phyloP scores from a whole-genome alignment of 2,797 vertebrate genomes.

The Mormyrops attenuatus region DNA sequence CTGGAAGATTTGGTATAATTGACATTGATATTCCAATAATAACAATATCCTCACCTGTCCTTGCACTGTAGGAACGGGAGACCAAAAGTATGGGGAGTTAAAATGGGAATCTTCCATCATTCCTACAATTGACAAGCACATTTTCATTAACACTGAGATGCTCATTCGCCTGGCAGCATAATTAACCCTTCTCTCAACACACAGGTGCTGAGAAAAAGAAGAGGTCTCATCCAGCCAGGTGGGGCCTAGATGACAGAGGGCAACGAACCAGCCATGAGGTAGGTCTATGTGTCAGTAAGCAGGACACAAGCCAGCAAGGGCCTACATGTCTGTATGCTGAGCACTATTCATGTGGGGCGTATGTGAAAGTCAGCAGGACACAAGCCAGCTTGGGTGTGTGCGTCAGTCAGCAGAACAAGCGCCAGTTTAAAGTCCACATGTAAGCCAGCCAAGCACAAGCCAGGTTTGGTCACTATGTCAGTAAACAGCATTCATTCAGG shows the following conservation, averaged over 20 bases:
- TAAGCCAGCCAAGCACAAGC: background rate
- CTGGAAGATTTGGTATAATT: background rate
- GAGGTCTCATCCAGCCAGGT: background rate
- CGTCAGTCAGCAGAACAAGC: background rate
- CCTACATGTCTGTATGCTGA: background rate
- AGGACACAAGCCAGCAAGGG: background rate
- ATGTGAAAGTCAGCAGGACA: background rate
- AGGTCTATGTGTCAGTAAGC: conserved; percentile 1
- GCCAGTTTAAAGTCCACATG: background rate
- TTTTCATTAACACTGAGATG: conserved; percentile 45
- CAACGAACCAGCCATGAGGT: background rate
- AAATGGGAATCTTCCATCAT: conserved; percentile 99
- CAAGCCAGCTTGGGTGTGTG: background rate
- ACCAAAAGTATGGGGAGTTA: conserved; percentile 99
- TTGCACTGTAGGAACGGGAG: conserved; percentile 92
- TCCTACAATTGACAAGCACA: conserved; percentile 75
- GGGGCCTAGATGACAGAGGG: background rate
- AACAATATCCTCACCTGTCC: conserved; percentile 83
- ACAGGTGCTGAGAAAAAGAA: conserved; percentile 8
- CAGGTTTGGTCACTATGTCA: background rate
- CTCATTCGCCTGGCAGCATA: background rate
- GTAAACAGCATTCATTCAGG: conserved; percentile 4
- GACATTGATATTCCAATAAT: conserved; percentile 16
- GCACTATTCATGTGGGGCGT: background rate
- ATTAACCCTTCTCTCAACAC: background rate